These are phyloP conservation scores for Mimumesa dahlbomi DNA, from an alignment of 2,888 invertebrate genomes.

Conservation along the genomic window DNA sequence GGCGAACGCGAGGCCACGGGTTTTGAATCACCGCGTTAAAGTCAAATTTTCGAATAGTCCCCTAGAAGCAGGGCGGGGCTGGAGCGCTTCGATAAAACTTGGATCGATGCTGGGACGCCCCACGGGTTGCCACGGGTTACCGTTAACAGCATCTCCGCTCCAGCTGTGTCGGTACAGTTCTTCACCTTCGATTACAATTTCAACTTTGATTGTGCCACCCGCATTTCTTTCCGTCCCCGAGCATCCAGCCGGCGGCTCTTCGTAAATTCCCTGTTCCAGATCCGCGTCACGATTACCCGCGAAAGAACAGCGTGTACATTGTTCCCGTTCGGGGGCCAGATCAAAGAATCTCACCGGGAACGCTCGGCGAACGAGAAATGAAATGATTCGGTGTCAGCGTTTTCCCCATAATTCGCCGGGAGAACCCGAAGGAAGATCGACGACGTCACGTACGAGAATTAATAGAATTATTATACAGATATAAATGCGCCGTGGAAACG, in stretches of 20 bases:
- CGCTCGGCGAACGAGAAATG: background rate
- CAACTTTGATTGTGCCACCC: constrained; percentile 49
- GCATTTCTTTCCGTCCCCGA: constrained; percentile 2
- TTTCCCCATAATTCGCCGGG: background rate
- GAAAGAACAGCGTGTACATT: background rate
- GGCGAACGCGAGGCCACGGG: background rate
- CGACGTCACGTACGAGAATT: too few relatives aligned
- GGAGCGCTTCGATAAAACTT: constrained; percentile 77
- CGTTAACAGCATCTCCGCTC: constrained; percentile 78
- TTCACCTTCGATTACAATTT: constrained; percentile 60
- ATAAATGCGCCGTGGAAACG: too few relatives aligned
- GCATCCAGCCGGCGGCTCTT: background rate
- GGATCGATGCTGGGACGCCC: constrained; percentile 80
- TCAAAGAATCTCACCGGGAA: constrained; percentile 1
- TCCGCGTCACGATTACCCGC: constrained; percentile 1
- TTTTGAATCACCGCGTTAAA: constrained; percentile 47
- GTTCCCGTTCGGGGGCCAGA: background rate
- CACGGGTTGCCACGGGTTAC: constrained; percentile 79
- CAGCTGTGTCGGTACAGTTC: constrained; percentile 40
- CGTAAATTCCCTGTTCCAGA: constrained; percentile 1
- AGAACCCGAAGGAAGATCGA: constrained; percentile 14
- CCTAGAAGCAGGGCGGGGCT: constrained; percentile 75
- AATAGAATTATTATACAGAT: too few relatives aligned
- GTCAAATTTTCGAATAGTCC: constrained; percentile 57
- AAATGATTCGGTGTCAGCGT: constrained; percentile 5